These are phyloP conservation scores for Drosophila lacicola DNA, from an alignment of 2,888 invertebrate species.

Conservation along the genomic window DNA sequence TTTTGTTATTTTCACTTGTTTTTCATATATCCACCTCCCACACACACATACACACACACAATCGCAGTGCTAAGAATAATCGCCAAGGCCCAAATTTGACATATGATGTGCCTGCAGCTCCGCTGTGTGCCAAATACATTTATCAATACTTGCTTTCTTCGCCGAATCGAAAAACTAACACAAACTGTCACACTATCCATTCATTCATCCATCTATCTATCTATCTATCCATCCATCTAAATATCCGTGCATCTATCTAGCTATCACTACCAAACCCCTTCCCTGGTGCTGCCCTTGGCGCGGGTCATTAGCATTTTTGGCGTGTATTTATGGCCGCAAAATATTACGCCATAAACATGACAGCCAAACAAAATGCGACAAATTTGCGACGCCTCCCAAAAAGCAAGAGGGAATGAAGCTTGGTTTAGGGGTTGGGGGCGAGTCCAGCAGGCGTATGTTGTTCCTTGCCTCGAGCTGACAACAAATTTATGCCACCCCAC, in stretches of 20 bases:
- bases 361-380: slow-evolving; percentile 80
- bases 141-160: slow-evolving; percentile 65
- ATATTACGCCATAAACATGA: slow-evolving; percentile 79
- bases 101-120: slow-evolving; percentile 69
- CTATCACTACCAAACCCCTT: background rate
- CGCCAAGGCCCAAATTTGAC: slow-evolving; percentile 66
- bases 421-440: background rate
- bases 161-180: slow-evolving; percentile 66
- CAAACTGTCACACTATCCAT: slow-evolving; percentile 52
- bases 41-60: slow-evolving; percentile 8
- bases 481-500: slow-evolving; percentile 53
- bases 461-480: slow-evolving; percentile 18
- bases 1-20: slow-evolving; percentile 17
- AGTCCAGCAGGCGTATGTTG: slow-evolving; percentile 33
- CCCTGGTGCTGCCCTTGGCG: slow-evolving; percentile 11
- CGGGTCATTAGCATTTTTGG: slow-evolving; percentile 78
- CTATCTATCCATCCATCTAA: background rate
- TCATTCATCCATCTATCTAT: slow-evolving; percentile 23
- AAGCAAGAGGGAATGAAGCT: background rate
- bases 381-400: slow-evolving; percentile 65
- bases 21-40: slow-evolving; percentile 4
- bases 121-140: slow-evolving; percentile 66
- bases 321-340: slow-evolving; percentile 77
- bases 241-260: slow-evolving; percentile 23
- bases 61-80: slow-evolving; percentile 56